Evolutionary conservation across 1,140 invertebrate species (phyloP), one percentile per base, ranked within the genome.

Genomic region (Formica selysi): DNA sequence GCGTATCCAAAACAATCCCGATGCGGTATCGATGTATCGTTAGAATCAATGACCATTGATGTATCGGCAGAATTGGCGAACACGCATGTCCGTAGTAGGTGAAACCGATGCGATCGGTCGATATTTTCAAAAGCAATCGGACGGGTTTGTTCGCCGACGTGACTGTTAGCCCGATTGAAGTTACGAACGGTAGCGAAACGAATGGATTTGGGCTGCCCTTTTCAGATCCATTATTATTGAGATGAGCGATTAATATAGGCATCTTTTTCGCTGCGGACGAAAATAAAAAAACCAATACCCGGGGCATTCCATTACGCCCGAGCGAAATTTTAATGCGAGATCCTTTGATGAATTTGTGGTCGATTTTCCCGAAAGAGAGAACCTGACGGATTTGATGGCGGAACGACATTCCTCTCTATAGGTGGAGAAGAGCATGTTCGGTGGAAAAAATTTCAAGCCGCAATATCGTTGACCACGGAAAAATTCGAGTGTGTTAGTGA

Each of bases 321-420:
- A 26, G 38, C 68, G 54, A 73, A 73, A 74, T 44, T 83, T 83
- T 83, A 83, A 83, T 83, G 68, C n/a, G 38, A 61, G 54, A 74
- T 61, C 57, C 79, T 83, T 83, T 83, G 79, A 83, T 41, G 79
- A 83, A 83, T 83, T 83, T 83, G 79, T 57, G 79, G 79, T 83
- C 79, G 68, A 83, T 83, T 74, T 83, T 59, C 26, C 38, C 68
- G 68, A 29, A 59, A 44, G 32, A 29, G 70, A 61, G 79, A 73
- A 48, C 73, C 38, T 83, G 79, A 74, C 61, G 79, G 79, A 83
- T 83, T 61, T 61, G 79, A 80, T 61, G 26, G 57, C 19, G 57
- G 26, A 36, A 38, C 41, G 57, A 59, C 67, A 51, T 8, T 41
- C 22, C n/a, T 38, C 62, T 38, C 61, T 51, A 74, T 74, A 61